These are phyloP conservation scores for Bufo gargarizans DNA, from an alignment of 2,113 vertebrate genomes.

Conservation along the genomic window DNA sequence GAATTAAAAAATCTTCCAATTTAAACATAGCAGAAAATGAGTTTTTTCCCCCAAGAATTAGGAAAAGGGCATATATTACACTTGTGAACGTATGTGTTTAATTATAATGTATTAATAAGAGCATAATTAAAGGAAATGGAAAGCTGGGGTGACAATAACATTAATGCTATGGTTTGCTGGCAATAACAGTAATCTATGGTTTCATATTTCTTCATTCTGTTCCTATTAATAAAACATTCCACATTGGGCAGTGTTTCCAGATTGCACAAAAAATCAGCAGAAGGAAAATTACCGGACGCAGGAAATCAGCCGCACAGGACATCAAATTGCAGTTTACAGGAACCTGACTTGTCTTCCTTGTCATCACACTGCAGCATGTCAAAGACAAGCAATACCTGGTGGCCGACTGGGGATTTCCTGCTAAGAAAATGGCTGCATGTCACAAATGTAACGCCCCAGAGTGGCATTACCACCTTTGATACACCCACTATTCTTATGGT, in stretches of 20 bases:
- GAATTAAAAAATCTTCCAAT: too few species aligned
- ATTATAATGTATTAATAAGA: constrained; percentile 16
- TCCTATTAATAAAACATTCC: constrained; percentile 53
- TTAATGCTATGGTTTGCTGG: neutral
- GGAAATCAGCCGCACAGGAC: neutral
- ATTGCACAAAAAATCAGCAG: neutral
- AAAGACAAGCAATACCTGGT: too few species aligned
- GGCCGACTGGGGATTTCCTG: too few species aligned
- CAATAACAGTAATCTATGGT: constrained; percentile 39
- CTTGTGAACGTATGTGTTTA: neutral
- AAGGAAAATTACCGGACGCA: neutral
- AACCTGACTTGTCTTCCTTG: neutral
- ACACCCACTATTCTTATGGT: too few species aligned
- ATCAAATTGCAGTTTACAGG: neutral
- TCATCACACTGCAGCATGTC: neutral
- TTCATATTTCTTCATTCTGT: constrained; percentile 45
- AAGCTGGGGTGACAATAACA: constrained; percentile 7
- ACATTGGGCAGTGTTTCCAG: neutral
- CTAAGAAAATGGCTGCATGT: too few species aligned
- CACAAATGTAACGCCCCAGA: too few species aligned
- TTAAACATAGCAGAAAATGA: too few species aligned
- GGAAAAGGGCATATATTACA: neutral
- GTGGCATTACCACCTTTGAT: too few species aligned
- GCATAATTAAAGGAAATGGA: constrained; percentile 10
- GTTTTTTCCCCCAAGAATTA: neutral